Conservation (phyloP, 2,888 invertebrate species). For the Synanthedon andrenaeformis region DNA sequence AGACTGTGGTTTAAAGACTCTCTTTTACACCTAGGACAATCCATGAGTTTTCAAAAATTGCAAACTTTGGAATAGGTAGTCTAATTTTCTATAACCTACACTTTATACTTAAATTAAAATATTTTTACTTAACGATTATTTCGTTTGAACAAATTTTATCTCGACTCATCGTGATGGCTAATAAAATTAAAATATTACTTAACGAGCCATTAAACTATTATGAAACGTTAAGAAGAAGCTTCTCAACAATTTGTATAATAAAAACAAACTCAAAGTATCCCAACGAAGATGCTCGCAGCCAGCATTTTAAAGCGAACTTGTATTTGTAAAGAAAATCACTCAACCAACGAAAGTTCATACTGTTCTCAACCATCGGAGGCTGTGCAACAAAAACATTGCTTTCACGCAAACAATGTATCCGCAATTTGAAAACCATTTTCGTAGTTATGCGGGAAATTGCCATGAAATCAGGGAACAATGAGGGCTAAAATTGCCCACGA, state of each 20-base stretch:
- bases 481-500: background rate
- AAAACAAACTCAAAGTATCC: background rate
- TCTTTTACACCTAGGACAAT: too few relatives aligned
- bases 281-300: background rate
- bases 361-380: background rate
- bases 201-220: too few relatives aligned
- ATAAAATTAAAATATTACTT: too few relatives aligned
- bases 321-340: background rate
- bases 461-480: slow-evolving; percentile 1
- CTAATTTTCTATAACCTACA: too few relatives aligned
- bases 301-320: background rate
- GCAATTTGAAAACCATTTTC: background rate
- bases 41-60: too few relatives aligned
- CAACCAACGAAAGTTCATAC: background rate
- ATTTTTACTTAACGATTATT: too few relatives aligned
- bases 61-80: too few relatives aligned
- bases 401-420: background rate
- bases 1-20: too few relatives aligned
- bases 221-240: too few relatives aligned
- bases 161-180: too few relatives aligned
- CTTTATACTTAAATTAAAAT: too few relatives aligned
- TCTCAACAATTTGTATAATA: background rate
- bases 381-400: background rate
- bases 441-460: slow-evolving; percentile 2
- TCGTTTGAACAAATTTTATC: too few relatives aligned